Evolutionary conservation across 2,113 vertebrate species (phyloP).

Genomic region (Corvus moneduloides): DNA sequence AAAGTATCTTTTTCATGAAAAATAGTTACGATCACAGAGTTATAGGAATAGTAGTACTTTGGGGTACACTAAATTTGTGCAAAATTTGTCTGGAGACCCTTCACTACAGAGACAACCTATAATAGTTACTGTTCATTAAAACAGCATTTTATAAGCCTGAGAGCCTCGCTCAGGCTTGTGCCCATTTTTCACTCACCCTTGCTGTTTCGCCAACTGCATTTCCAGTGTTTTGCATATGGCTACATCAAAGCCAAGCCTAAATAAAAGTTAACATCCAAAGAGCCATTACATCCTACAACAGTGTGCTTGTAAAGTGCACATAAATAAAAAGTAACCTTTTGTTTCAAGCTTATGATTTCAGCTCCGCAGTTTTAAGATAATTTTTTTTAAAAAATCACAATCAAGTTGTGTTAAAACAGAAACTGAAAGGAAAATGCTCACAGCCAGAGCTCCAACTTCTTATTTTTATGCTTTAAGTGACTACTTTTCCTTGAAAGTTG

Average conservation of each 20-base stretch:
- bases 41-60: not conserved
- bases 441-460: not conserved
- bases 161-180: not conserved
- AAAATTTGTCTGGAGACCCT: not conserved
- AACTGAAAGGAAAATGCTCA: not conserved
- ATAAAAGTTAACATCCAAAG: not conserved
- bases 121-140: not conserved
- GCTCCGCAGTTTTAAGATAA: not conserved
- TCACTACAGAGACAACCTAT: not conserved
- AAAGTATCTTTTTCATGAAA: not conserved
- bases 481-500: not conserved
- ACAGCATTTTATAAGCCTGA: not conserved
- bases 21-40: not conserved
- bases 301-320: not conserved
- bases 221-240: constrained; percentile 15
- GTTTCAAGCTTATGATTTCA: not conserved
- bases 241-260: not conserved
- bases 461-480: not conserved
- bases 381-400: not conserved
- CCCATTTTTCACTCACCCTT: not conserved
- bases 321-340: constrained; percentile 3
- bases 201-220: not conserved
- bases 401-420: not conserved
- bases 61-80: not conserved
- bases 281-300: not conserved